phyloP scores from a whole-genome alignment of 2,888 invertebrate species.

The Phymatocera aterrima region DNA sequence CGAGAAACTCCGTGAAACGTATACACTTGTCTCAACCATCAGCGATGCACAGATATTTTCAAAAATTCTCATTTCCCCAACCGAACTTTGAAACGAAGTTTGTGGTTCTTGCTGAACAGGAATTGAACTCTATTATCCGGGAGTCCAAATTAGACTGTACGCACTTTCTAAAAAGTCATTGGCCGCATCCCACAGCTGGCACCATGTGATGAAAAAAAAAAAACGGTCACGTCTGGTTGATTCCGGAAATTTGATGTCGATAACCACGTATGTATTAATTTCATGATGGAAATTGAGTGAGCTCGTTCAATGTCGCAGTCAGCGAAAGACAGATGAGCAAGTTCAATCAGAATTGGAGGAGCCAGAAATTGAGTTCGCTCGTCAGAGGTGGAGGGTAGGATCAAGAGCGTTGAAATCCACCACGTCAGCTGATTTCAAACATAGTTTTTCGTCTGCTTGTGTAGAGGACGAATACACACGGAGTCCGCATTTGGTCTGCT shows the following conservation, averaged over 20 bases:
- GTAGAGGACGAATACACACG: neutral
- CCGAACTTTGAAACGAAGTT: too few species aligned
- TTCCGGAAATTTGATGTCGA: neutral
- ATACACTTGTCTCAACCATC: too few species aligned
- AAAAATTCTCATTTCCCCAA: too few species aligned
- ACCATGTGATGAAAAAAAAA: too few species aligned
- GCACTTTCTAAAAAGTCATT: too few species aligned
- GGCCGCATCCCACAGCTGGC: constrained; percentile 1
- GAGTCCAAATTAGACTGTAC: too few species aligned
- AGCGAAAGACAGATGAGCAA: neutral
- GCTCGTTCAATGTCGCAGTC: neutral
- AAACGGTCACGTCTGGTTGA: too few species aligned
- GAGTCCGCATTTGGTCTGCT: neutral
- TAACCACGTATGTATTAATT: neutral
- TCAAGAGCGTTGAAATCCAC: constrained; percentile 18
- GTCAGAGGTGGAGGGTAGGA: neutral
- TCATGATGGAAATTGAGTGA: neutral
- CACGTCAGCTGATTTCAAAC: constrained; percentile 42
- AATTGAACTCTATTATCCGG: too few species aligned
- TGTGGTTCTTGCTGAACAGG: too few species aligned
- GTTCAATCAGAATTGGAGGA: neutral
- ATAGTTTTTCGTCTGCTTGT: neutral
- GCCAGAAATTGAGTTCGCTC: neutral
- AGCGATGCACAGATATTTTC: neutral
- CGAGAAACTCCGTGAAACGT: too few species aligned